Percentiles rank a stretch among this genome's conserved stretches.
Conservation (phyloP, 2,797 vertebrate genomes). For the Cossypha polioptera region DNA sequence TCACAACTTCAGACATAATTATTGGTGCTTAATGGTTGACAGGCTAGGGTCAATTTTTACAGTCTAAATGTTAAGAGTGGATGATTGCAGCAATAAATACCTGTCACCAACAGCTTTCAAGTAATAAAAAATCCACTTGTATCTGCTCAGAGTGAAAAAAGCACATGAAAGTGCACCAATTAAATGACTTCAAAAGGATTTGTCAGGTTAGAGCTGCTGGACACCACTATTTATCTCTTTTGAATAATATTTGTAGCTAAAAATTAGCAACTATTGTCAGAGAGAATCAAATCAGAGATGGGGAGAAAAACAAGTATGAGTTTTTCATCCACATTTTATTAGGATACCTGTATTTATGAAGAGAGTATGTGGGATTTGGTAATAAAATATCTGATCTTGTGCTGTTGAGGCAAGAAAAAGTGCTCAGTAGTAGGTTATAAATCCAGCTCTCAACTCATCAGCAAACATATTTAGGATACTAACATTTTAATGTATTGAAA, state of each 20-base stretch:
- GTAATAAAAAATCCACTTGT: neutral
- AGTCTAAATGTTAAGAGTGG: conserved; percentile 29
- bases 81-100: conserved; percentile 37
- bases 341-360: neutral
- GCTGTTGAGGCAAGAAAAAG: neutral
- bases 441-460: neutral
- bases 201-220: neutral
- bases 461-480: neutral
- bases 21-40: conserved; percentile 40
- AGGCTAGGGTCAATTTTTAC: conserved; percentile 36
- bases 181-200: neutral
- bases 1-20: conserved; percentile 32
- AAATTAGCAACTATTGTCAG: neutral
- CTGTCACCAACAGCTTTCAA: conserved; percentile 29
- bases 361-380: neutral
- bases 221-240: neutral
- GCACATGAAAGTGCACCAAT: neutral
- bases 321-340: neutral
- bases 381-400: neutral
- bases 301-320: neutral
- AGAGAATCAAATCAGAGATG: neutral
- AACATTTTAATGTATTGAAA: neutral
- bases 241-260: neutral
- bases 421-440: neutral
- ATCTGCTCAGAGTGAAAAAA: conserved; percentile 4